phyloP scores from a whole-genome alignment of 1,140 invertebrate genomes.

The Scaptodrosophila lebanonensis region DNA sequence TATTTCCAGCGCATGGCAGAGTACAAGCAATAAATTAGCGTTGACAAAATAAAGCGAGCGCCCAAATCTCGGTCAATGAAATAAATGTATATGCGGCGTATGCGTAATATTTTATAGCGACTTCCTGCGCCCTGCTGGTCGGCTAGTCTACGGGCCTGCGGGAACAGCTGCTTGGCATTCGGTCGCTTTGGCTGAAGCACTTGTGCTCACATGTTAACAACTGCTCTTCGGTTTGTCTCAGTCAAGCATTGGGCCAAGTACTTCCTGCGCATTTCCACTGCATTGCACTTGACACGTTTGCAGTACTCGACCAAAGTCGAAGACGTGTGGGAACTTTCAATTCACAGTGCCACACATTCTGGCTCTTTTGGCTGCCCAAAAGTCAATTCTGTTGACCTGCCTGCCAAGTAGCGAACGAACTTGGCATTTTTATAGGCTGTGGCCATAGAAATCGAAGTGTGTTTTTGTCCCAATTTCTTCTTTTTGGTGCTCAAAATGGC shows the following conservation, averaged over 20 bases:
- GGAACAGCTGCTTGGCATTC: neutral
- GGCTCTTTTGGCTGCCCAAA: neutral
- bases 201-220: slow-evolving; percentile 9
- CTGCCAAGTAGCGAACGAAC: slow-evolving; percentile 20
- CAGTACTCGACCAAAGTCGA: slow-evolving; percentile 9
- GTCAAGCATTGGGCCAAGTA: slow-evolving; percentile 30
- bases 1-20: no score
- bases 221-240: slow-evolving; percentile 17
- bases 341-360: no score
- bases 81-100: slow-evolving; percentile 19
- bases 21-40: no score
- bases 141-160: no score
- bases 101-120: slow-evolving; percentile 33
- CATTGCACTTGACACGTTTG: slow-evolving; percentile 68
- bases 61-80: no score
- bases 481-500: neutral
- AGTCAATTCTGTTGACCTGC: slow-evolving; percentile 1
- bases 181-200: slow-evolving; percentile 4
- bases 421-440: slow-evolving; percentile 58
- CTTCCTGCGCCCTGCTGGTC: neutral
- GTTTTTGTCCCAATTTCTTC: slow-evolving; percentile 19
- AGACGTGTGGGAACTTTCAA: slow-evolving; percentile 33
- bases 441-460: slow-evolving; percentile 41
- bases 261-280: slow-evolving; percentile 29
- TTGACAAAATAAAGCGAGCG: no score